Conservation (phyloP, 2,888 invertebrate species). For the Chalcosyrphus nemorum region DNA sequence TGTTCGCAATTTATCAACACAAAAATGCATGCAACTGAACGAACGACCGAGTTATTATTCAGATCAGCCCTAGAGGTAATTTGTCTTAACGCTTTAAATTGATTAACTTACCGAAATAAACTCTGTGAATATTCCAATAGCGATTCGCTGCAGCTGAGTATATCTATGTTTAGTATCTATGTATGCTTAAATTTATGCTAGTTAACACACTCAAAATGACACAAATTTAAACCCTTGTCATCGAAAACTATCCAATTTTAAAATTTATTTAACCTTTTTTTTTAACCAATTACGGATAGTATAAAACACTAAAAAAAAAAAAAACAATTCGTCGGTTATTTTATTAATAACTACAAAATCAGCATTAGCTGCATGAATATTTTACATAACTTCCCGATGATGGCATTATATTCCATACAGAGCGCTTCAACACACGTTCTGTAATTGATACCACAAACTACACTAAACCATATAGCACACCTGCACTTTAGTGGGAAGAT, state of each 20-base stretch:
- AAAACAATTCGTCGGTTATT: not conserved
- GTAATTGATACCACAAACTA: slow-evolving; percentile 52
- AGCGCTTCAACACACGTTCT: slow-evolving; percentile 50
- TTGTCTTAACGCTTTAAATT: slow-evolving; percentile 1
- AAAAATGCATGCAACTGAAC: slow-evolving; percentile 10
- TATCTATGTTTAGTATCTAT: not conserved
- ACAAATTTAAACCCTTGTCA: not conserved
- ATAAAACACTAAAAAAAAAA: not conserved
- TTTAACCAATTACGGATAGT: not conserved
- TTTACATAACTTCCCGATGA: slow-evolving; percentile 62
- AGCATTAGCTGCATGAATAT: slow-evolving; percentile 30
- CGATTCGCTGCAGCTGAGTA: not conserved
- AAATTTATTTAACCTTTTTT: not conserved
- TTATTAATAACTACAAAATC: slow-evolving; percentile 21
- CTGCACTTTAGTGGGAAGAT: slow-evolving; percentile 31
- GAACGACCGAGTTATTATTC: not conserved
- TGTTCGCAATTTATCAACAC: slow-evolving; percentile 38
- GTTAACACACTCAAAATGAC: not conserved
- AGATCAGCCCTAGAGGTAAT: not conserved
- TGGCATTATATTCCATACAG: slow-evolving; percentile 40
- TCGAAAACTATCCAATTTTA: not conserved
- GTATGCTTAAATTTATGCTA: not conserved
- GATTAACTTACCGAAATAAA: slow-evolving; percentile 60
- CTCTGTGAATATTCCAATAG: slow-evolving; percentile 62
- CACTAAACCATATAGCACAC: slow-evolving; percentile 56